phyloP scores from a whole-genome alignment of 1,140 invertebrate species.

The Zaprionus ornatus region DNA sequence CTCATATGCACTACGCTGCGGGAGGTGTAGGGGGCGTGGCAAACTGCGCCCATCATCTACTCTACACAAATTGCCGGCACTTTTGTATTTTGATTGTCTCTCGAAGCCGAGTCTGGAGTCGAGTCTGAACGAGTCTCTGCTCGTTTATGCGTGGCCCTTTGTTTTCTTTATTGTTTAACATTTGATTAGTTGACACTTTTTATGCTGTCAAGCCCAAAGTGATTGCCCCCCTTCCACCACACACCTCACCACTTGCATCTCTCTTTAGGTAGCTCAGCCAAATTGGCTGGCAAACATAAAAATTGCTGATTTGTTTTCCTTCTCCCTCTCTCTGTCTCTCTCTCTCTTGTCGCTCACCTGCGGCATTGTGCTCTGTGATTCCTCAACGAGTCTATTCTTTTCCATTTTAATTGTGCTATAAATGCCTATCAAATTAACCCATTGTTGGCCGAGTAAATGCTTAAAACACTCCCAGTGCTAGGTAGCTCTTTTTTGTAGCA shows the following conservation, averaged over 20 bases:
- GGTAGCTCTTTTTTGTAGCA: background rate
- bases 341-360: background rate
- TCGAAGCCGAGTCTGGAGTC: background rate
- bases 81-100: constrained; percentile 74
- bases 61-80: constrained; percentile 64
- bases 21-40: constrained; percentile 9
- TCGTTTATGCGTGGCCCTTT: constrained; percentile 37
- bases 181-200: constrained; percentile 81
- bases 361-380: background rate
- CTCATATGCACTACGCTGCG: constrained; percentile 7
- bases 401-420: constrained; percentile 1
- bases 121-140: constrained; percentile 1
- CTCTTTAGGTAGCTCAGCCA: background rate
- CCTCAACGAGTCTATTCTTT: background rate
- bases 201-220: constrained; percentile 44
- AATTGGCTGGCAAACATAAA: constrained; percentile 26
- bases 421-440: background rate
- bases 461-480: background rate
- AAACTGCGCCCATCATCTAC: constrained; percentile 31
- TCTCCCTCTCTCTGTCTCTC: background rate
- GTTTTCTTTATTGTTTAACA: constrained; percentile 43
- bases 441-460: background rate
- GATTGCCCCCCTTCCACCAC: constrained; percentile 1
- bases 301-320: constrained; percentile 13
- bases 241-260: too few relatives aligned